Evolutionary conservation across 2,113 vertebrate genomes (phyloP).

Genomic region (Myrmecophaga tridactyla): DNA sequence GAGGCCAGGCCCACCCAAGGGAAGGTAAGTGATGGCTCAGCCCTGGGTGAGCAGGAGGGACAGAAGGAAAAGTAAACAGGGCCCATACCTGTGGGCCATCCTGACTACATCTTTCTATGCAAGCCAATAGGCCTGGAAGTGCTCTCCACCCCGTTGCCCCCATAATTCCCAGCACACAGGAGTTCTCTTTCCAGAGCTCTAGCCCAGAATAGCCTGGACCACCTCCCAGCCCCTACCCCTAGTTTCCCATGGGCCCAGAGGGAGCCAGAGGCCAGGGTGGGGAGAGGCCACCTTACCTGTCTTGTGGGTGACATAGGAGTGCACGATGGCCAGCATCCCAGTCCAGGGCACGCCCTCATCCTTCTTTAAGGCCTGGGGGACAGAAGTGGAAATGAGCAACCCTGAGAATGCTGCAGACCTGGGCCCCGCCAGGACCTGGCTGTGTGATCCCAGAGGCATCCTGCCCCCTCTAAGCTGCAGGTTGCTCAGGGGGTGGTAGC

Average conservation of each 20-base stretch:
- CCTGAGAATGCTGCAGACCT: background rate
- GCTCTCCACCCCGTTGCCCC: fast-evolving
- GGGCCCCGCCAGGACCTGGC: background rate
- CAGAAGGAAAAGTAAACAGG: background rate
- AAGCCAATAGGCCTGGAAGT: background rate
- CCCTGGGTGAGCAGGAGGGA: fast-evolving
- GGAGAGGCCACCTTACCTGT: conserved; percentile 83
- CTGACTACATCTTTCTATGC: background rate
- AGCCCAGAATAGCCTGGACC: background rate
- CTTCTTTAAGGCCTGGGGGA: conserved; percentile 91
- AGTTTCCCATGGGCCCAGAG: background rate
- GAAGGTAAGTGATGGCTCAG: fast-evolving
- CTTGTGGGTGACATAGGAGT: conserved; percentile 97
- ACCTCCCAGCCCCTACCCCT: background rate
- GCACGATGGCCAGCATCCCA: conserved; percentile 92
- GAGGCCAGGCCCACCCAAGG: fast-evolving
- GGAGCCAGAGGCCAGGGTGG: background rate
- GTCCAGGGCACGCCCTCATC: conserved; percentile 93
- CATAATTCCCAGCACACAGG: no score
- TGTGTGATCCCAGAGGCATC: fast-evolving
- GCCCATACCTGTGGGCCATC: background rate
- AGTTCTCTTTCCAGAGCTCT: background rate
- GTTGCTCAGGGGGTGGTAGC: background rate
- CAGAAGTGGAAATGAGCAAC: background rate
- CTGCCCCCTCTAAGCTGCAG: background rate